phyloP scores from a whole-genome alignment of 1,140 invertebrate species.

The Palaemon carinicauda region DNA sequence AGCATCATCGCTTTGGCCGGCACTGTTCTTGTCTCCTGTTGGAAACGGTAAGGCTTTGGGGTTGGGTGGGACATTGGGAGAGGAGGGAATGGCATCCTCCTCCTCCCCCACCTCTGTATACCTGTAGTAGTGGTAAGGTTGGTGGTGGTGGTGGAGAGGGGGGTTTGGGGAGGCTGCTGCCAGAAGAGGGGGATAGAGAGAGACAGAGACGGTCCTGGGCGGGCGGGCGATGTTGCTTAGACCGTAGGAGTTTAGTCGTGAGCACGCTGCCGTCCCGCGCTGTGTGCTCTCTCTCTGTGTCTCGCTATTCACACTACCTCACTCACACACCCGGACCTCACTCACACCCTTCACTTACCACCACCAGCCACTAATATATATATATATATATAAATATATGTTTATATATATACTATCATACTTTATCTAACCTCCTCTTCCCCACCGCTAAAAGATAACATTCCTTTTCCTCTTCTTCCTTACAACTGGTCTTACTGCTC shows the following conservation, averaged over 20 bases:
- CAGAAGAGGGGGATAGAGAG: neutral
- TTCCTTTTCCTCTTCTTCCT: neutral
- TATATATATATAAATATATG: too few relatives aligned
- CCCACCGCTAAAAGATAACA: neutral
- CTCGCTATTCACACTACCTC: conserved; percentile 53
- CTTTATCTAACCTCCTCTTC: conserved; percentile 13
- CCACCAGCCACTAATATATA: too few relatives aligned
- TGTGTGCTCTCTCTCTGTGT: conserved; percentile 54
- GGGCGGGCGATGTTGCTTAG: conserved; percentile 43
- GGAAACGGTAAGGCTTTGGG: too few relatives aligned
- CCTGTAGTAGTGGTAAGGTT: neutral
- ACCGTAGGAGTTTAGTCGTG: conserved; percentile 42
- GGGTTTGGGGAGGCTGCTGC: conserved; percentile 3
- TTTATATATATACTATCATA: neutral
- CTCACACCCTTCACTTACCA: neutral
- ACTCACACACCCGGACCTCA: conserved; percentile 55
- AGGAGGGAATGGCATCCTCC: neutral
- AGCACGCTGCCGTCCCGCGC: conserved; percentile 47
- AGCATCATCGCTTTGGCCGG: neutral
- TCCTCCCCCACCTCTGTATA: neutral
- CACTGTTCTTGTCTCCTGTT: neutral
- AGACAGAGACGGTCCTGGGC: conserved; percentile 21
- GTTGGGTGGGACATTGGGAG: neutral
- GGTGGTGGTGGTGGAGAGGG: conserved; percentile 7
- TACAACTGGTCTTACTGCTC: too few relatives aligned